Conservation (phyloP, 92 coral and sea anemone species). For the Epizoanthus stellaris region DNA sequence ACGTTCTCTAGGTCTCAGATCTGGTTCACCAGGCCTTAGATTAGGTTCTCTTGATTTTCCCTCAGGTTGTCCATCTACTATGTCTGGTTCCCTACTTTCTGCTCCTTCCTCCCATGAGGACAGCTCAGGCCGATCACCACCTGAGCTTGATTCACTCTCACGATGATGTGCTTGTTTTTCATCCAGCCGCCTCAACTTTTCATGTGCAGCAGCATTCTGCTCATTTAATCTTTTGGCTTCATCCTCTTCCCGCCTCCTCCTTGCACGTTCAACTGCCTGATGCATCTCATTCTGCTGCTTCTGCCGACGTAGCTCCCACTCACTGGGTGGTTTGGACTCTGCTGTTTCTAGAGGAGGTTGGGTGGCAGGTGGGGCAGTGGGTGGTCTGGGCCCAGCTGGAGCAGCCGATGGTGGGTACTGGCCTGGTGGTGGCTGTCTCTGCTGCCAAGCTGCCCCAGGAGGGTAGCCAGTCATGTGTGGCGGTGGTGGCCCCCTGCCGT, state of each 20-base stretch:
- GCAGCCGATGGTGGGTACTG: constrained; percentile 67
- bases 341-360: constrained; percentile 49
- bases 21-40: constrained; percentile 20
- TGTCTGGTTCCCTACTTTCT: constrained; percentile 7
- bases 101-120: constrained; percentile 12
- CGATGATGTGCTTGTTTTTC: constrained; percentile 52
- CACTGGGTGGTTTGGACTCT: constrained; percentile 48
- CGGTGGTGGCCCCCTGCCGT: constrained; percentile 64
- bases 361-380: constrained; percentile 28
- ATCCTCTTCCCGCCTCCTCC: constrained; percentile 87
- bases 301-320: constrained; percentile 66
- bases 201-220: constrained; percentile 81
- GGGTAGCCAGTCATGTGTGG: constrained; percentile 41
- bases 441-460: constrained; percentile 71
- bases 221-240: constrained; percentile 76
- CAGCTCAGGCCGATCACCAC: constrained; percentile 46
- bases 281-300: constrained; percentile 92
- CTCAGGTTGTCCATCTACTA: neutral
- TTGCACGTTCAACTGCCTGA: constrained; percentile 91
- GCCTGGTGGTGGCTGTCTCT: constrained; percentile 65
- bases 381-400: constrained; percentile 34
- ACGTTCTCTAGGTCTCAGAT: constrained; percentile 27
- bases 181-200: constrained; percentile 81
- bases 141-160: constrained; percentile 45
- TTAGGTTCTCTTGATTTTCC: constrained; percentile 1